Evolutionary conservation across 2,113 vertebrate genomes (phyloP).

Genomic region (Caranx melampygus): DNA sequence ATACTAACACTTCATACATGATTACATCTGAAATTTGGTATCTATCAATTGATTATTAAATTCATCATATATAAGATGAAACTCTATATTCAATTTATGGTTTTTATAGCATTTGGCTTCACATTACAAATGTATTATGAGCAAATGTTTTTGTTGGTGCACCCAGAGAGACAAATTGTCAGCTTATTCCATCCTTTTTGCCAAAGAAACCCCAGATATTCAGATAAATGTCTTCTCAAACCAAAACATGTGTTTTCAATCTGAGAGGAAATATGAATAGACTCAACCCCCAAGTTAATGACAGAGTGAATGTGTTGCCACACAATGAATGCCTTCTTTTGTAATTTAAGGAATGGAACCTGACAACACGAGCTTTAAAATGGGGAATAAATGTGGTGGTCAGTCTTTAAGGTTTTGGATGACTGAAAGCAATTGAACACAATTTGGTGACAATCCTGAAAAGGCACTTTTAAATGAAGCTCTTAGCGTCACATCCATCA

Average conservation of each 20-base stretch:
- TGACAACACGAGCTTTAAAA: conserved; percentile 67
- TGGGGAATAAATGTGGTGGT: conserved; percentile 80
- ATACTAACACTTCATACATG: conserved; percentile 9
- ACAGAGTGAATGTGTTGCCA: conserved; percentile 81
- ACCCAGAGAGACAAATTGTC: background rate
- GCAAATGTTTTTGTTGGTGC: background rate
- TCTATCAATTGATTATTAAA: conserved; percentile 12
- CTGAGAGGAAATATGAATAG: conserved; percentile 80
- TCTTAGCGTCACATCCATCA: conserved; percentile 55
- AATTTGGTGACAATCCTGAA: conserved; percentile 59
- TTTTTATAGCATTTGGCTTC: conserved; percentile 13
- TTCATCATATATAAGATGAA: conserved; percentile 8
- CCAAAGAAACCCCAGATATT: conserved; percentile 77
- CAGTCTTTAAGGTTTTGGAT: conserved; percentile 82
- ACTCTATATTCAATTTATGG: conserved; percentile 15
- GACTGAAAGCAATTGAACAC: conserved; percentile 56
- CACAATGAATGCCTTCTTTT: conserved; percentile 80
- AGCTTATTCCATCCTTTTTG: conserved; percentile 66
- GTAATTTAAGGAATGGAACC: conserved; percentile 54
- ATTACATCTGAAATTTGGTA: conserved; percentile 22
- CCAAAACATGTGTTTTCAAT: conserved; percentile 85
- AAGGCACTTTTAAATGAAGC: conserved; percentile 60
- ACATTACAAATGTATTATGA: conserved; percentile 8
- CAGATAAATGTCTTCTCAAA: conserved; percentile 82
- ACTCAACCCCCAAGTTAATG: conserved; percentile 85